Evolutionary conservation across 1,140 invertebrate species (phyloP).

Genomic region (Melitaea cinxia): DNA sequence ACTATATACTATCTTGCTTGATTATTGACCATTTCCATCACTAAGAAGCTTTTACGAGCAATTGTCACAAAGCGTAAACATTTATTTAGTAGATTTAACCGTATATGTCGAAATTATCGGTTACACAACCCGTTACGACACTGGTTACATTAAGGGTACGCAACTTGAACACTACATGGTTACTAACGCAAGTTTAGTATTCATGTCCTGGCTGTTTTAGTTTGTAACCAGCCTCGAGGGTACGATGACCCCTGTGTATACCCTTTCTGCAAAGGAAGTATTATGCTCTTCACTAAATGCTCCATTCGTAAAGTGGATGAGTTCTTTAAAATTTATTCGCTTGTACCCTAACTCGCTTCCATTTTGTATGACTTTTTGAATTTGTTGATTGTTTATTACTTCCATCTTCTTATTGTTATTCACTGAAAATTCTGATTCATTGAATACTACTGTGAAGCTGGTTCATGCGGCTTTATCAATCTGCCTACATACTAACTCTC

Average conservation of each 20-base stretch:
- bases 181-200: constrained; percentile 15
- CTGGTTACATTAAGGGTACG: constrained; percentile 15
- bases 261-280: neutral
- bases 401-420: too few relatives aligned
- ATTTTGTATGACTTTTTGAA: too few relatives aligned
- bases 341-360: too few relatives aligned
- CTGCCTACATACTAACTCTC: too few relatives aligned
- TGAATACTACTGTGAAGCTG: too few relatives aligned
- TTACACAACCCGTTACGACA: constrained; percentile 8
- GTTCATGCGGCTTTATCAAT: too few relatives aligned
- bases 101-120: neutral
- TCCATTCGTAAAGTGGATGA: too few relatives aligned
- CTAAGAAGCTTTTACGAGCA: neutral
- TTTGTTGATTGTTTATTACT: too few relatives aligned
- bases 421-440: too few relatives aligned
- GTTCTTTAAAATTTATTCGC: too few relatives aligned
- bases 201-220: constrained; percentile 3
- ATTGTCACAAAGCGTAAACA: neutral
- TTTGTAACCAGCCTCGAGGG: neutral
- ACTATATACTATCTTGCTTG: too few relatives aligned
- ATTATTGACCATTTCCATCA: too few relatives aligned
- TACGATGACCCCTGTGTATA: neutral
- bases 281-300: neutral
- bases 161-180: constrained; percentile 6
- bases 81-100: constrained; percentile 2